Evolutionary conservation across 2,113 vertebrate species (phyloP).

Genomic region (Proteles cristata): DNA sequence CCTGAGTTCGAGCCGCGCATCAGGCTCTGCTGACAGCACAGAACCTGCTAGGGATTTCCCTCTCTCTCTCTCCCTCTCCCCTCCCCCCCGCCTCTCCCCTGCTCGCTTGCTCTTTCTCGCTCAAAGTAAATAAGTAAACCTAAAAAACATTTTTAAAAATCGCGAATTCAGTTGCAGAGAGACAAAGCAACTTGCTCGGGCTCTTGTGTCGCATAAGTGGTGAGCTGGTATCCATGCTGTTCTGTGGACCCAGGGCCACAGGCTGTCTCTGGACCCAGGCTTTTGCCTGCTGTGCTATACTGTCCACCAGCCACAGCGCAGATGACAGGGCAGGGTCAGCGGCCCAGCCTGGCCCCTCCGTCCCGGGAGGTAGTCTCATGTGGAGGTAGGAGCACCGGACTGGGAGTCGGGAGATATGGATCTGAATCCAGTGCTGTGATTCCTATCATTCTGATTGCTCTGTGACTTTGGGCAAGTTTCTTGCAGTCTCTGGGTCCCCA

Average conservation of each 20-base stretch:
- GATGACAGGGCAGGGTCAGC: accelerated
- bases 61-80: too few species aligned
- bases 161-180: not conserved
- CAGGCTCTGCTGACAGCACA: too few species aligned
- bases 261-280: not conserved
- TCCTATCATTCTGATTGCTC: not conserved
- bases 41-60: too few species aligned
- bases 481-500: not conserved
- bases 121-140: too few species aligned
- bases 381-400: not conserved
- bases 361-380: not conserved
- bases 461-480: not conserved
- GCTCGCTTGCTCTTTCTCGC: too few species aligned
- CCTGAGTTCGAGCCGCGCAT: too few species aligned
- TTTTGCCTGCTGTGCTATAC: accelerated
- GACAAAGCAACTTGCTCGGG: not conserved
- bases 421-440: not conserved
- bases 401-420: not conserved
- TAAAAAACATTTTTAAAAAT: not conserved
- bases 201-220: not conserved
- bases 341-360: not conserved
- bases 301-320: not conserved
- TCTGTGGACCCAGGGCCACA: not conserved
- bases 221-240: not conserved
- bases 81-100: too few species aligned